phyloP scores from a whole-genome alignment of 1,140 invertebrate species.

The Charaxes varanes region DNA sequence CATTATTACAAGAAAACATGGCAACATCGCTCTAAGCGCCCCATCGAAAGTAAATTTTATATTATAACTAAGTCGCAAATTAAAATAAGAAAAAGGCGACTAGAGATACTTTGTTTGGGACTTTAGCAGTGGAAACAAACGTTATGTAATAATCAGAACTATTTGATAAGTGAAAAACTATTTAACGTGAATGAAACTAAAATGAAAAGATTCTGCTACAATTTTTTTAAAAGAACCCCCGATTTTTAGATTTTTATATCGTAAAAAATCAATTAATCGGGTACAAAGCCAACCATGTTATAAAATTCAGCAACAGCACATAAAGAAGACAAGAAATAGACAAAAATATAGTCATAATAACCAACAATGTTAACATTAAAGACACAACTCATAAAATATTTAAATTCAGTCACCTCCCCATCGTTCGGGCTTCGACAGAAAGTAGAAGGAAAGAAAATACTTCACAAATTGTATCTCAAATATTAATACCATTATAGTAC shows the following conservation, averaged over 20 bases:
- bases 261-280: constrained; percentile 58
- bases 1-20: constrained; percentile 3
- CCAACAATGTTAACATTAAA: too few species aligned
- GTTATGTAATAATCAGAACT: too few species aligned
- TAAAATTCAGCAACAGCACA: constrained; percentile 28
- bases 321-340: too few species aligned
- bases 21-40: constrained; percentile 17
- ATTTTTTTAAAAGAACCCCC: constrained; percentile 26
- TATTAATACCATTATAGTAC: too few species aligned
- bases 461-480: too few species aligned
- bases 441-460: too few species aligned
- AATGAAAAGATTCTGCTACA: constrained; percentile 1
- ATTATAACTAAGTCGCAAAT: background rate
- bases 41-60: constrained; percentile 1
- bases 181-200: background rate
- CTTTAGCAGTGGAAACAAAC: too few species aligned
- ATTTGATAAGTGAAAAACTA: background rate
- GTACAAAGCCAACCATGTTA: constrained; percentile 32
- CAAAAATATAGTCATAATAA: too few species aligned
- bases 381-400: too few species aligned
- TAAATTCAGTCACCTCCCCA: too few species aligned
- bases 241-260: constrained; percentile 56
- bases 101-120: constrained; percentile 9
- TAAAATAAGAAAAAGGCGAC: background rate
- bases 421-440: too few species aligned